Base-by-base conservation (phyloP, 2,888 invertebrate species). In the Nomada hirtipes region DNA sequence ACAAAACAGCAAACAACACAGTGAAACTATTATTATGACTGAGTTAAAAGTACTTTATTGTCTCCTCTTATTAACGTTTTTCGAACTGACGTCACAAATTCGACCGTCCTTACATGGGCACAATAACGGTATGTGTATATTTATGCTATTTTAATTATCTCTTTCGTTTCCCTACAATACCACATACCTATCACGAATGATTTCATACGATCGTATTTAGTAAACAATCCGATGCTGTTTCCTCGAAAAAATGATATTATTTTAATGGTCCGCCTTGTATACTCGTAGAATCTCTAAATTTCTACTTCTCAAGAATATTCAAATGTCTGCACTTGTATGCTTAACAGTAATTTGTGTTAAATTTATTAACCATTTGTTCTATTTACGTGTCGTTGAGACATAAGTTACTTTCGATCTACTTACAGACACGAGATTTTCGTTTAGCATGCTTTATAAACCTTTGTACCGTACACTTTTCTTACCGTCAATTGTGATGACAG, bases 101-200 rank as follows among this genome's bases (percentile, higher is more conserved):
- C 96, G 96, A 94, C 95, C 96, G 94, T 96, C 96, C 94, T 95
- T 96, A 90, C 96, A 96, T 94, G 96, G 96, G 94, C 96, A 96
- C 94, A 96, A 95, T 94, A 96, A 96, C 95, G 96, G 96, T 96
- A 95, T 95, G 94, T 18, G n/a, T 57, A 44, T 72, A 83, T 78
- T 83, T 82, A 72, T 60, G 65, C 68, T 75, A 64, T 73, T 82
- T 79, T 57, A 75, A 83, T 63, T 55, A 59, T 59, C 68, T 53
- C 53, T 63, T 10, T 60, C 47, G 18, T 42, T 71, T 52, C 26
- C 10, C 18, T 11, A 72, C 52, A 47, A 65, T 64, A 60, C 78
- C 78, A 72, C 50, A 61, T 42, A 55, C 13, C 36, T n/a, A 7
- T 36, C 36, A 36, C 7, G 47, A 70, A 73, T n/a, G 26, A 70